Base-by-base conservation (phyloP, 2,113 vertebrate genomes). In the Pollachius pollachius region DNA sequence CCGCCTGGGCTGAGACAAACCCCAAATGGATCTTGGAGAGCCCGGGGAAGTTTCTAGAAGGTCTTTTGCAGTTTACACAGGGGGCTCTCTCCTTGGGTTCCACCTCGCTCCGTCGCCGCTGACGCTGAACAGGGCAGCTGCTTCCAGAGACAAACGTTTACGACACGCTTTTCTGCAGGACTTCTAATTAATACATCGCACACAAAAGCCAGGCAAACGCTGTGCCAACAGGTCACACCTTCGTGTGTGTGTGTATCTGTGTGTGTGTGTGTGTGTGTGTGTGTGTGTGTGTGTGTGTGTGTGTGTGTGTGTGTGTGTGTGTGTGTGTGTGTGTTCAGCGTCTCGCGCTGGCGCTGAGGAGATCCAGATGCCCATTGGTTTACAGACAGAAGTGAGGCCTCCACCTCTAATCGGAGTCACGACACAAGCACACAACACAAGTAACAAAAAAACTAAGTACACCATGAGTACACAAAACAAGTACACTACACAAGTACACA, bases 1-100 rank as follows among this genome's bases (percentile, higher is more conserved):
- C 68, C 77, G 25, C 41, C 27, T 17, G 62, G 77, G 72, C 74
- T 88, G 77, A 81, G 84, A 88, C 75, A 83, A 88, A 84, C 77
- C 64, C 58, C 34, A 71, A 69, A 76, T 59, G 13, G 30, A 70
- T 70, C 18, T 1, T 25, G 25, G 69, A 65, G 66, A 72, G 60
- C 48, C 37, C 0, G 15, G 62, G 61, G 69, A 68, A 3, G 23
- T 37, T 82, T 68, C 79, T 73, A 58, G 64, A 64, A 81, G 19
- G 18, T 69, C 75, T 59, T 16, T 16, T 7, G 70, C 21, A 67
- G 75, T 87, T 86, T 69, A 85, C 73, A 87, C 62, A 71, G 64
- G 25, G 54, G 61, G 77, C 61, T 27, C 6, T 52, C 9, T 67
- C 63, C 68, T 4, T 17, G 2, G 52, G 68, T 74, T 34, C 30